Conservation (phyloP, 2,888 invertebrate genomes). For the Drosophila lacicola region DNA sequence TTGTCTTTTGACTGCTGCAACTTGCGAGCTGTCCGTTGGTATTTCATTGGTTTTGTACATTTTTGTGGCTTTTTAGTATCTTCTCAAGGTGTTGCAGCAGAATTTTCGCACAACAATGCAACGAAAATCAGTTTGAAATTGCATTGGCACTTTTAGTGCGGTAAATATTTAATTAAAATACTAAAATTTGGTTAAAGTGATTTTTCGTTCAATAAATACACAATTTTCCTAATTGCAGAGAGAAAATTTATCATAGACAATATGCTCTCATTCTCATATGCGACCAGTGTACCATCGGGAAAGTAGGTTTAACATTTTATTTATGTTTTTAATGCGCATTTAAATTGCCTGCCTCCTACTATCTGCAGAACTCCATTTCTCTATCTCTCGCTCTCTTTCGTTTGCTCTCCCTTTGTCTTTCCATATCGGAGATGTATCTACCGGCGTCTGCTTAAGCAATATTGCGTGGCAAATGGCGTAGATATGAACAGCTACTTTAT, state of each 20-base stretch:
- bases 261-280: conserved; percentile 5
- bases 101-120: conserved; percentile 35
- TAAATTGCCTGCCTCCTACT: conserved; percentile 37
- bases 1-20: conserved; percentile 25
- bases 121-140: conserved; percentile 21
- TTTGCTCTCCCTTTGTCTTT: neutral
- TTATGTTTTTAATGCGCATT: conserved; percentile 63
- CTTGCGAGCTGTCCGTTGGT: conserved; percentile 15
- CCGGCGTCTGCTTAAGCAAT: conserved; percentile 56
- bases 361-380: no score
- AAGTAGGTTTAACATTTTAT: conserved; percentile 55
- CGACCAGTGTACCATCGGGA: neutral
- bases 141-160: conserved; percentile 5
- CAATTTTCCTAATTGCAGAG: neutral
- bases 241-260: neutral
- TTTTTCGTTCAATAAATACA: neutral
- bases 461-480: conserved; percentile 71
- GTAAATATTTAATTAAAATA: conserved; percentile 32
- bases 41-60: conserved; percentile 57
- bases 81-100: conserved; percentile 43
- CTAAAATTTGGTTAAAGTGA: conserved; percentile 2
- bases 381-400: neutral
- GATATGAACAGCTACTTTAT: conserved; percentile 72
- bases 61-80: conserved; percentile 36
- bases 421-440: conserved; percentile 10